These are phyloP conservation scores for Litocranius walleri DNA, from an alignment of 2,113 vertebrate genomes.

Conservation along the genomic window DNA sequence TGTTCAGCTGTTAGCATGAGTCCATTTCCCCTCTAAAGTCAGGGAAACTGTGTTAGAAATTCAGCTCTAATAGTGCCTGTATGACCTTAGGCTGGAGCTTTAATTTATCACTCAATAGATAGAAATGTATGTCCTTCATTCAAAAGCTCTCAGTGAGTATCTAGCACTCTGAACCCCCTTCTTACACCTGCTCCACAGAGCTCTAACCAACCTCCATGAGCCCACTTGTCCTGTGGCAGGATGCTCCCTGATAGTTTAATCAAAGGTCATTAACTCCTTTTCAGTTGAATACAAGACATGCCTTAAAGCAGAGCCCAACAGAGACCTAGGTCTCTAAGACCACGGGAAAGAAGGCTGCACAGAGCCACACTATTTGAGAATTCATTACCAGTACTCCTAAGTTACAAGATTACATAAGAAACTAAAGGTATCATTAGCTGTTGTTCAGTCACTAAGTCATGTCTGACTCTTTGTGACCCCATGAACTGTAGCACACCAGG, in stretches of 20 bases:
- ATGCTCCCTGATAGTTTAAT: neutral
- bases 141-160: neutral
- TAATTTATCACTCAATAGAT: neutral
- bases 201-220: neutral
- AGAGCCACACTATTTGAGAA: neutral
- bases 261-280: neutral
- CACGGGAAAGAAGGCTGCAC: neutral
- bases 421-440: neutral
- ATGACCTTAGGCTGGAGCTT: neutral
- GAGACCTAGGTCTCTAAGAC: neutral
- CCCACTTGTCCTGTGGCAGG: neutral
- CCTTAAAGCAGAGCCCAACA: neutral
- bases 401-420: neutral
- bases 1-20: neutral
- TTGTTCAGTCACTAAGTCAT: neutral
- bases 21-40: neutral
- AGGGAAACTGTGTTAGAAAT: neutral
- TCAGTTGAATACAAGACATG: neutral
- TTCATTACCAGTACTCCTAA: neutral
- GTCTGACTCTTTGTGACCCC: neutral
- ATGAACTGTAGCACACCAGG: neutral
- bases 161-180: neutral
- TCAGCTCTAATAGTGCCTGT: neutral
- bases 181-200: neutral
- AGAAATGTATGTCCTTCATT: neutral